A percentile compares a stretch with the other conserved stretches of the same genome.
phyloP scores from a whole-genome alignment of 2,797 vertebrate species.

The Melopsittacus undulatus region DNA sequence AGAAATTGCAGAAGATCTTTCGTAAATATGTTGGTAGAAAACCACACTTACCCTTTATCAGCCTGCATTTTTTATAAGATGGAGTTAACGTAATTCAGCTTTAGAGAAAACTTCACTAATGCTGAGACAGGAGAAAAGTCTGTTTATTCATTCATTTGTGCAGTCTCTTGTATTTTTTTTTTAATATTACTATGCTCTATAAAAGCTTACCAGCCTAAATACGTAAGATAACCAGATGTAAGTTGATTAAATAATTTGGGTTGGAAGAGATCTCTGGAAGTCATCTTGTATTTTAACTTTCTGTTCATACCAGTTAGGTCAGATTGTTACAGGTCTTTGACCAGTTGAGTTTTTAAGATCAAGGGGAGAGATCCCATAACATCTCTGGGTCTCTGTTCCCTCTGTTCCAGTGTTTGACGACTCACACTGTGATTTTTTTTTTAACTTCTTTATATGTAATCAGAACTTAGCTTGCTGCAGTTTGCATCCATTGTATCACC shows the following conservation, averaged over 20 bases:
- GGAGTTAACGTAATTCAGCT: not conserved
- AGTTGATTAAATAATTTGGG: not conserved
- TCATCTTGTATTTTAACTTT: not conserved
- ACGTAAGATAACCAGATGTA: not conserved
- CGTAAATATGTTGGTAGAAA: not conserved
- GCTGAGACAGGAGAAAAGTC: not conserved
- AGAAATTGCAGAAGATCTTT: not conserved
- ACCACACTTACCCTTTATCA: not conserved
- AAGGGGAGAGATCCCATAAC: not conserved
- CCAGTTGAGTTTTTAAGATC: not conserved
- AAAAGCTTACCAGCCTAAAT: not conserved
- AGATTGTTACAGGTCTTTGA: not conserved
- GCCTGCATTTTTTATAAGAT: not conserved
- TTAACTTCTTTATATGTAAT: not conserved
- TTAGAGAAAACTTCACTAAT: not conserved
- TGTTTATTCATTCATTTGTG: conserved; percentile 10
- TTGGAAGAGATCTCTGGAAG: not conserved
- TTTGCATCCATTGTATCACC: not conserved
- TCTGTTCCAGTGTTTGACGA: not conserved
- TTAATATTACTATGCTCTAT: not conserved
- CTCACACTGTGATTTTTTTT: not conserved
- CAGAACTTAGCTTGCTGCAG: not conserved
- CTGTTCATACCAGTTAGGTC: not conserved
- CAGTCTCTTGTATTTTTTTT: not conserved
- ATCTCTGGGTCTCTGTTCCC: not conserved